Conservation (phyloP, 2,113 vertebrate species). For the Cathartes aura region DNA sequence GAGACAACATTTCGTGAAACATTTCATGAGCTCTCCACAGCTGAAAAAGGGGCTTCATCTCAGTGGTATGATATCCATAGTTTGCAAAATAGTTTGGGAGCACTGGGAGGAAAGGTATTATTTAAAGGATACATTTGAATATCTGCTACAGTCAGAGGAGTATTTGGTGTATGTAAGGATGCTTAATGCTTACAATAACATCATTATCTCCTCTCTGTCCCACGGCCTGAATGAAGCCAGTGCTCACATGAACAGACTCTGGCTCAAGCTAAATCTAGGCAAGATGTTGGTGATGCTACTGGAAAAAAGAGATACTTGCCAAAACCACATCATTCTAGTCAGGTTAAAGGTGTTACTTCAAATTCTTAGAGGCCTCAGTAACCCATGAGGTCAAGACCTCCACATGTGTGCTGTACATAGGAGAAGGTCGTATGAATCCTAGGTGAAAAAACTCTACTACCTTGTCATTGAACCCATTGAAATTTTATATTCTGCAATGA, state of each 20-base stretch:
- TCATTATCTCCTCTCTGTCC: background rate
- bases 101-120: background rate
- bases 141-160: background rate
- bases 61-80: background rate
- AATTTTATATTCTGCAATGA: background rate
- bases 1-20: background rate
- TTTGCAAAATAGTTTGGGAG: background rate
- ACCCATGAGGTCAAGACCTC: background rate
- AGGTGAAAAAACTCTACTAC: background rate
- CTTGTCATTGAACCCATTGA: background rate
- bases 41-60: background rate
- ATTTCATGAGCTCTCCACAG: background rate
- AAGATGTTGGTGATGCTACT: background rate
- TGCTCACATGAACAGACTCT: background rate
- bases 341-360: background rate
- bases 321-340: background rate
- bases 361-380: background rate
- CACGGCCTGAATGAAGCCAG: background rate
- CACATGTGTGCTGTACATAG: rapidly evolving
- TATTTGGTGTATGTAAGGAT: background rate
- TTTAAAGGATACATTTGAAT: background rate
- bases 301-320: background rate
- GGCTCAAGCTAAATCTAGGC: background rate
- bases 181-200: background rate
- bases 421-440: background rate